Conservation (phyloP, 1,140 invertebrate genomes). For the Myzus persicae region DNA sequence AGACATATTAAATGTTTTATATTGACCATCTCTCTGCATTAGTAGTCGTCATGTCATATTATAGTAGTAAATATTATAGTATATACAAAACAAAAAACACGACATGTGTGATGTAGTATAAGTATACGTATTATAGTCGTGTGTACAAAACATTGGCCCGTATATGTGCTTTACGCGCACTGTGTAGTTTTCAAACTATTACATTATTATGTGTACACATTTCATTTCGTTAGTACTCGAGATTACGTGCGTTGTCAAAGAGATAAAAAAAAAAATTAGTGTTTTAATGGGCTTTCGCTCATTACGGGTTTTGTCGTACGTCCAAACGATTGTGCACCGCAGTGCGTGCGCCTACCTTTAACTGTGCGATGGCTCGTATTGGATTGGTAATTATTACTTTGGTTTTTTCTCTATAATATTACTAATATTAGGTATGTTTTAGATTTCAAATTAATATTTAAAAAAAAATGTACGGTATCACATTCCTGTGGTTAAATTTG, state of each 20-base stretch:
- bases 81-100: slow-evolving; percentile 8
- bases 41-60: neutral
- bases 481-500: neutral
- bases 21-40: neutral
- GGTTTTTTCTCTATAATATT: neutral
- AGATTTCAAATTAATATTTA: neutral
- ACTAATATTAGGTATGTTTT: neutral
- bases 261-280: slow-evolving; percentile 23
- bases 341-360: neutral
- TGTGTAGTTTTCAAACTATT: neutral
- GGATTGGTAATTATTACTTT: slow-evolving; percentile 45
- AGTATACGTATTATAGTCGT: too few relatives aligned
- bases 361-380: slow-evolving; percentile 35
- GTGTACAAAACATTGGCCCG: neutral
- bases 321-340: neutral
- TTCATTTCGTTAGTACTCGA: neutral
- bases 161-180: neutral
- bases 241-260: neutral
- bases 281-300: slow-evolving; percentile 48
- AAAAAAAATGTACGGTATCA: neutral
- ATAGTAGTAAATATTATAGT: slow-evolving; percentile 24
- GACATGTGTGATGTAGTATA: neutral
- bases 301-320: slow-evolving; percentile 16
- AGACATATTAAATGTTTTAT: neutral
- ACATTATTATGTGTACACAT: neutral